phyloP scores from a whole-genome alignment of 2,113 vertebrate species.

The Chionodraco myersi region DNA sequence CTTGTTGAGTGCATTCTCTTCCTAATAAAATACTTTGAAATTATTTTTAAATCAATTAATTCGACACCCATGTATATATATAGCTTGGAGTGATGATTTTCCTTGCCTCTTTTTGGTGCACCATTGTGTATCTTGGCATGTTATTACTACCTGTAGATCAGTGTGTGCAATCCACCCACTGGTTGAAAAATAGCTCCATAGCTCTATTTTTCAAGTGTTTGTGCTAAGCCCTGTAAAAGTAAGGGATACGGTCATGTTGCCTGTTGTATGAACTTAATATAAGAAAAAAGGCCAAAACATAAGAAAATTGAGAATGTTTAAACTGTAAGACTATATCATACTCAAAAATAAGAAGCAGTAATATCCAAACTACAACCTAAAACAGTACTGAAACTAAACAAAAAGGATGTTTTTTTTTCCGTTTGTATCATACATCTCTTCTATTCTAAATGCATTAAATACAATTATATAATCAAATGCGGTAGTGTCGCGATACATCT shows the following conservation, averaged over 20 bases:
- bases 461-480: neutral
- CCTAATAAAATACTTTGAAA: neutral
- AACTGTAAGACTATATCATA: neutral
- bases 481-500: neutral
- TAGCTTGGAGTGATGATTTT: neutral
- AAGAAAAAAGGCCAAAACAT: neutral
- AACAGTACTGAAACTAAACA: neutral
- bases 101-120: neutral
- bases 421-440: neutral
- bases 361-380: neutral
- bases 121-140: neutral
- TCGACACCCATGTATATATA: neutral
- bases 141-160: neutral
- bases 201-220: neutral
- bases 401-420: neutral
- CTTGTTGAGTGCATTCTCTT: neutral
- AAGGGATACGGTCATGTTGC: neutral
- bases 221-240: neutral
- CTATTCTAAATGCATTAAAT: neutral
- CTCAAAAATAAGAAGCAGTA: no score
- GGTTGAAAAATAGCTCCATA: neutral
- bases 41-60: neutral
- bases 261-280: neutral
- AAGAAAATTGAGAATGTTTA: neutral
- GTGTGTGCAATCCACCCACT: neutral